Percentiles rank a stretch among this genome's conserved stretches.
Conservation (phyloP, 2,888 invertebrate genomes). For the Hypolimnas misippus region DNA sequence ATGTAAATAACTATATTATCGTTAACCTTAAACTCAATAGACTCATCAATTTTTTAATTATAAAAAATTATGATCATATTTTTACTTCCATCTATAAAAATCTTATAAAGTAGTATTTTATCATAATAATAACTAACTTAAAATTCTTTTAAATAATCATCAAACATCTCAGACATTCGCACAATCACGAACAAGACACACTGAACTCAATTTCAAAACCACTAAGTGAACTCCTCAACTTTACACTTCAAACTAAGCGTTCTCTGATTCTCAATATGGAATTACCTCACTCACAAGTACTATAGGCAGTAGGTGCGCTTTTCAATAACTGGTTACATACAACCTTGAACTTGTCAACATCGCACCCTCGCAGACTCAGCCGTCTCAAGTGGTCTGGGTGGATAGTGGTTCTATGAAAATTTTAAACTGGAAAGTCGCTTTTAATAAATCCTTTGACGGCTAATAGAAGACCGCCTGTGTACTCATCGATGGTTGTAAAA, state of each 20-base stretch:
- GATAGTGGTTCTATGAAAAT: constrained; percentile 32
- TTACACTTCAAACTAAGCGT: constrained; percentile 12
- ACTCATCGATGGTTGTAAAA: background rate
- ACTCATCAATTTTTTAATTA: too few species aligned
- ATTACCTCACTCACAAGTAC: constrained; percentile 11
- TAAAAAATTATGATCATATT: too few species aligned
- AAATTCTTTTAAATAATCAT: background rate
- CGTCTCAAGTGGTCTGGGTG: constrained; percentile 46
- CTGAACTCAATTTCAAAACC: background rate
- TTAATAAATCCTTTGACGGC: constrained; percentile 25
- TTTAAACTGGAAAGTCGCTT: constrained; percentile 28
- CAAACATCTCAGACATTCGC: background rate
- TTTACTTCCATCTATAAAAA: too few species aligned
- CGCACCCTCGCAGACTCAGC: constrained; percentile 51
- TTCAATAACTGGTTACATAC: constrained; percentile 40
- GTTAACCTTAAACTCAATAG: too few species aligned
- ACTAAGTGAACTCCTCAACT: background rate
- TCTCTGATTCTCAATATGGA: constrained; percentile 19
- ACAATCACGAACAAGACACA: too few species aligned
- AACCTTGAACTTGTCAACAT: constrained; percentile 57
- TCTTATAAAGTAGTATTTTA: background rate
- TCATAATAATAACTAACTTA: background rate
- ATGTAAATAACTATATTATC: too few species aligned
- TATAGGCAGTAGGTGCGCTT: constrained; percentile 27
- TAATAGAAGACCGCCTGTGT: constrained; percentile 10